Conservation (phyloP, 2,797 vertebrate genomes). For the Labroides dimidiatus region DNA sequence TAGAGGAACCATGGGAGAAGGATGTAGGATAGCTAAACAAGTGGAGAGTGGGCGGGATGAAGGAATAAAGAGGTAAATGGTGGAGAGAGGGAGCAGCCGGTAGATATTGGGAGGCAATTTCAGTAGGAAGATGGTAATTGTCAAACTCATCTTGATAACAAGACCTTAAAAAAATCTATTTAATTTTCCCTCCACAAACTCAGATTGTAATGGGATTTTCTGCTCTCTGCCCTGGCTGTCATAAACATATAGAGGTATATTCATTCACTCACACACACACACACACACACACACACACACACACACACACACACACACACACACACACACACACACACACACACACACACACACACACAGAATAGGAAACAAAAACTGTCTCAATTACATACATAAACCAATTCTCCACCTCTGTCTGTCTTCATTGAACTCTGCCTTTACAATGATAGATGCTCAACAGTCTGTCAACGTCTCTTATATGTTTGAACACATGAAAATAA, state of each 20-base stretch:
- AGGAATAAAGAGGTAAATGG: neutral
- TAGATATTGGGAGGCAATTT: conserved; percentile 19
- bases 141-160: conserved; percentile 39
- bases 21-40: neutral
- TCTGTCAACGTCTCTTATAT: neutral
- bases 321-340: conserved; percentile 28
- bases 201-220: conserved; percentile 63
- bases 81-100: neutral
- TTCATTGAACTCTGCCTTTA: conserved; percentile 25
- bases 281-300: conserved; percentile 29
- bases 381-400: conserved; percentile 29
- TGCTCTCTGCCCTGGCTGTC: conserved; percentile 46
- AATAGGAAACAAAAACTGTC: conserved; percentile 28
- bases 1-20: neutral
- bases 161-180: conserved; percentile 56
- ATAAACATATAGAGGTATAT: conserved; percentile 31
- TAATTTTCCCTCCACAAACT: conserved; percentile 50
- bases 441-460: conserved; percentile 26
- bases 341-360: conserved; percentile 10
- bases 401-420: conserved; percentile 11
- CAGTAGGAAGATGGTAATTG: conserved; percentile 40
- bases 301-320: conserved; percentile 16
- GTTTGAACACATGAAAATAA: neutral
- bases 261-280: conserved; percentile 35
- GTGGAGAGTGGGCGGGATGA: neutral